Conservation (phyloP, 2,888 invertebrate species). For the Odontothrips loti region DNA sequence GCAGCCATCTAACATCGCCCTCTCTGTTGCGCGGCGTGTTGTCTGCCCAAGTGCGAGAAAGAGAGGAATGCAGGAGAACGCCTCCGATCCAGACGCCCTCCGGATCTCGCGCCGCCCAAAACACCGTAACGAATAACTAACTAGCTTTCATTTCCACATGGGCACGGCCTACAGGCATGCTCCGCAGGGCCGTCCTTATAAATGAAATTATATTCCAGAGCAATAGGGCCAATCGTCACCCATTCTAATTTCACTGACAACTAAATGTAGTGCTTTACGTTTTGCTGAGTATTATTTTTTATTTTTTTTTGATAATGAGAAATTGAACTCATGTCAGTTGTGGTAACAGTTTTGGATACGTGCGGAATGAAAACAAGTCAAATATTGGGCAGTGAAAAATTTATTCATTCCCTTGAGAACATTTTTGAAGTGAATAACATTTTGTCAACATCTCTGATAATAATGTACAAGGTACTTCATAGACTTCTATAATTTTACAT, state of each 20-base stretch:
- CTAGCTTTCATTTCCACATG: neutral
- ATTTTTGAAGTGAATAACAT: slow-evolving; percentile 22
- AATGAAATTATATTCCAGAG: too few relatives aligned
- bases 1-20: neutral
- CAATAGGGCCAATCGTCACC: too few relatives aligned
- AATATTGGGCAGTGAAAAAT: slow-evolving; percentile 13
- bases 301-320: too few relatives aligned
- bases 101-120: neutral
- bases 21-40: too few relatives aligned
- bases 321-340: too few relatives aligned
- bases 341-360: too few relatives aligned
- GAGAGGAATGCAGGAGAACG: neutral
- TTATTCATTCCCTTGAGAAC: slow-evolving; percentile 21
- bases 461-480: neutral
- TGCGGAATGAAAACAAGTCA: neutral
- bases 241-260: too few relatives aligned
- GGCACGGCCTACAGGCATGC: too few relatives aligned
- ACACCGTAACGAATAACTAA: neutral
- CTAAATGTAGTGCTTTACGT: too few relatives aligned
- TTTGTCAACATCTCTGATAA: neutral
- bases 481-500: slow-evolving; percentile 13
- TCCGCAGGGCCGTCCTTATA: too few relatives aligned
- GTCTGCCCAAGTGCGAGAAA: neutral
- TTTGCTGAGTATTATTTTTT: too few relatives aligned
- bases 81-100: too few relatives aligned